Evolutionary conservation across 2,888 invertebrate genomes (phyloP).

Genomic region (Epiblema foenella): DNA sequence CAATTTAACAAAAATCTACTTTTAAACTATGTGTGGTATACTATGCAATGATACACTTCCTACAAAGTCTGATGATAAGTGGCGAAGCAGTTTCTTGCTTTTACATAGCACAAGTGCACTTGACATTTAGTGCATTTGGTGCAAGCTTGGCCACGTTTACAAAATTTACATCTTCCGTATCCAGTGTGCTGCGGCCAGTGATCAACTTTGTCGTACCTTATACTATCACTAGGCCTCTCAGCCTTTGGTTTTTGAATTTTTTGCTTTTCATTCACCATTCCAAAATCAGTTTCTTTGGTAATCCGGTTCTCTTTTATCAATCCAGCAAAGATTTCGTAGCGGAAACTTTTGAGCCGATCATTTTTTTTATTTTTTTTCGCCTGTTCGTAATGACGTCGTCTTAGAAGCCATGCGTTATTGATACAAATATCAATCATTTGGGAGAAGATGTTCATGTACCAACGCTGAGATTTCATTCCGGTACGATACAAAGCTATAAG

Average conservation of each 20-base stretch:
- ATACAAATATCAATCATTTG: conserved; percentile 11
- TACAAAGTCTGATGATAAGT: conserved; percentile 9
- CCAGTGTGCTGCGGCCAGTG: background rate
- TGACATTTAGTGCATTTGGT: conserved; percentile 16
- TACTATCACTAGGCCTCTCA: conserved; percentile 10
- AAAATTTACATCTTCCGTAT: conserved; percentile 2
- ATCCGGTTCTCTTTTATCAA: background rate
- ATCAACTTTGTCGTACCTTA: background rate
- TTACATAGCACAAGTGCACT: conserved; percentile 15
- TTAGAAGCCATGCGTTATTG: conserved; percentile 7
- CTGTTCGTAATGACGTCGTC: conserved; percentile 4
- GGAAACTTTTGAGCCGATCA: background rate
- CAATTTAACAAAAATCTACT: background rate
- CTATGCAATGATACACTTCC: conserved; percentile 7
- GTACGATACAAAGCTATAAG: background rate
- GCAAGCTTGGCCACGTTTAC: conserved; percentile 13
- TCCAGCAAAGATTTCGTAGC: background rate
- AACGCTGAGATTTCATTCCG: conserved; percentile 2
- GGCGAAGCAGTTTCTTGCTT: conserved; percentile 18
- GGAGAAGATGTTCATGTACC: conserved; percentile 14
- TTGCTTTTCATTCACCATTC: background rate
- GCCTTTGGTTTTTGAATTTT: conserved; percentile 10
- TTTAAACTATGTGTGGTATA: background rate
- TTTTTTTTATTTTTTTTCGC: conserved; percentile 1
- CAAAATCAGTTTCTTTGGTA: background rate